These are phyloP conservation scores for Nomada hirtipes DNA, from an alignment of 2,888 invertebrate species.

Conservation along the genomic window DNA sequence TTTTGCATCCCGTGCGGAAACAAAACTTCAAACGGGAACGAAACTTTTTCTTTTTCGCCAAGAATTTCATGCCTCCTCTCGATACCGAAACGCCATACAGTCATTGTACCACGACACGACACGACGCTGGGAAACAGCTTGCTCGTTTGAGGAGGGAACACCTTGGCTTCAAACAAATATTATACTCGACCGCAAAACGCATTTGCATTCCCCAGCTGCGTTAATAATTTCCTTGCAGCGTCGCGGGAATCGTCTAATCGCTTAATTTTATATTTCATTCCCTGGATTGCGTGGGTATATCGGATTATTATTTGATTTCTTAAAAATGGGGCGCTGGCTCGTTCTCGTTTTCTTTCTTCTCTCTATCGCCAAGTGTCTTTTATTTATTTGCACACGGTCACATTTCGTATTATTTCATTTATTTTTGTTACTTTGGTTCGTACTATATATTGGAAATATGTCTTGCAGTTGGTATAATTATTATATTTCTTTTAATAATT, in stretches of 20 bases:
- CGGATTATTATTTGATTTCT: constrained; percentile 1
- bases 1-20: constrained; percentile 41
- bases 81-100: constrained; percentile 22
- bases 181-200: constrained; percentile 22
- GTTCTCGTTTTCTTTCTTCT: too few species aligned
- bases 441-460: too few species aligned
- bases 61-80: constrained; percentile 46
- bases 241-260: neutral
- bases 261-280: neutral
- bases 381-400: too few species aligned
- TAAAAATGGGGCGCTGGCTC: too few species aligned
- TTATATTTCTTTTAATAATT: too few species aligned
- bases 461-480: too few species aligned
- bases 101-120: constrained; percentile 22
- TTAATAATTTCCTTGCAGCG: constrained; percentile 25
- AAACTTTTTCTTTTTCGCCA: constrained; percentile 27
- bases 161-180: constrained; percentile 13
- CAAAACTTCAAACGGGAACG: constrained; percentile 50
- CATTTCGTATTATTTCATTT: too few species aligned
- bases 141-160: constrained; percentile 12
- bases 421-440: too few species aligned
- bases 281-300: neutral
- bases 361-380: too few species aligned
- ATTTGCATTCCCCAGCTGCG: constrained; percentile 30
- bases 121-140: constrained; percentile 9